Evolutionary conservation across 2,113 vertebrate species (phyloP), one percentile per base, ranked within the genome.

Genomic region (Coracopsis vasa): DNA sequence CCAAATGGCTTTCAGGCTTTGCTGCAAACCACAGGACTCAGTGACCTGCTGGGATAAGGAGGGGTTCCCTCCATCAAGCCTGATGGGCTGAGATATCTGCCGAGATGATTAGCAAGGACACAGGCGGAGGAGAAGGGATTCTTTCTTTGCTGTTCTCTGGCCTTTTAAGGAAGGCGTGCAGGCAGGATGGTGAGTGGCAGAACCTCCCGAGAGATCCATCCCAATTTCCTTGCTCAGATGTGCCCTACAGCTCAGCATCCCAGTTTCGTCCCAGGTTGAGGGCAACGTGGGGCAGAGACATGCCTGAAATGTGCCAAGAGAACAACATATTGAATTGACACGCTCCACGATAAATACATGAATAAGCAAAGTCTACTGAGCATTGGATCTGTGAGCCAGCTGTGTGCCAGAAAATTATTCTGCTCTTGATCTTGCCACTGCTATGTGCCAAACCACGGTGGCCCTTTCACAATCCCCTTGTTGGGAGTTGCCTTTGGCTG

Each of bases 401-500:
- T 42, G 16, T 2, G 1, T 61, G 47, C 44, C 78, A 79, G 48
- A 2, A 23, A 35, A 51, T 92, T 16, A 7, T 23, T 62, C 64
- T 71, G 31, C 29, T 84, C 69, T 39, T 44, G 33, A 18, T 62
- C 58, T 83, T 4, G 2, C 28, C 5, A 2, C 33, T 71, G 54
- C 29, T 27, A 1, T 0, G 3, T 65, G 48, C 45, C 54, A 62
- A 53, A 24, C 61, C 4, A 0, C 0, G 3, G 27, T 33, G 71
- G 24, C 7, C 16, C n/a, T 47, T 66, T 41, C 2, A 8, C 16
- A 71, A 17, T 44, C 31, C 19, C 51, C 44, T 65, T 35, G 6
- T 6, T 54, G 45, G 50, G 44, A 74, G 11, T 10, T 48, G 28
- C 41, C 58, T 70, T 60, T 1, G 9, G 13, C 54, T 54, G 4